Evolutionary conservation across 2,113 vertebrate genomes (phyloP).

Genomic region (Brachyistius frenatus): DNA sequence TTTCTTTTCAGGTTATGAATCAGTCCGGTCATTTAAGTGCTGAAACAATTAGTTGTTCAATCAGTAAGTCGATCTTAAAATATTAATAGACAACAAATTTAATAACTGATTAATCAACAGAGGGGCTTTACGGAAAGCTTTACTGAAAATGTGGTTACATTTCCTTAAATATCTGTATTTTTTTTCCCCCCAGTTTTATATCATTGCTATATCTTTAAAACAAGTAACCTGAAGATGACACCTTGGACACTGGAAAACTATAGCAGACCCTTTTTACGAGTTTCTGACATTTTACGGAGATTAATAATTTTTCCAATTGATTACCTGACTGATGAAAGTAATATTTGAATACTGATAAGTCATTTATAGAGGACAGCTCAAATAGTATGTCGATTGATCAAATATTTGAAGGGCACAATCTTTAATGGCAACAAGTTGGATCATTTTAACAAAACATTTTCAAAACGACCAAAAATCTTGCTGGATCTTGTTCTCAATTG

Average conservation of each 20-base stretch:
- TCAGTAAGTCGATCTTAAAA: not conserved
- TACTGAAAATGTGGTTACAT: not conserved
- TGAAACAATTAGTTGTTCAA: not conserved
- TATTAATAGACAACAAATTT: not conserved
- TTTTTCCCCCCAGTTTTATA: not conserved
- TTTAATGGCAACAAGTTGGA: not conserved
- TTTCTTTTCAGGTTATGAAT: slow-evolving; percentile 5
- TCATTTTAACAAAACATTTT: no score
- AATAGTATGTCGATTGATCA: not conserved
- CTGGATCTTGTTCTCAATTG: no score
- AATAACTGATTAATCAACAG: no score
- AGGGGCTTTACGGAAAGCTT: no score
- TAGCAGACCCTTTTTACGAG: not conserved
- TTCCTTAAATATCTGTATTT: not conserved
- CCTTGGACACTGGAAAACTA: not conserved
- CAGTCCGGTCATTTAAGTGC: not conserved
- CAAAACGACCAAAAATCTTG: no score
- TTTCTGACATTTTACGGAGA: not conserved
- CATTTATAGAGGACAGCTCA: not conserved
- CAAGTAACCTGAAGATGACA: no score
- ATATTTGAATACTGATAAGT: not conserved
- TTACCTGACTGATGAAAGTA: not conserved
- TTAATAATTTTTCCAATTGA: not conserved
- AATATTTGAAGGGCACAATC: not conserved
- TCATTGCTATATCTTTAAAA: not conserved